Evolutionary conservation across 2,113 vertebrate genomes (phyloP), one percentile per base, ranked within the genome.

Genomic region (Tachysurus vachellii): DNA sequence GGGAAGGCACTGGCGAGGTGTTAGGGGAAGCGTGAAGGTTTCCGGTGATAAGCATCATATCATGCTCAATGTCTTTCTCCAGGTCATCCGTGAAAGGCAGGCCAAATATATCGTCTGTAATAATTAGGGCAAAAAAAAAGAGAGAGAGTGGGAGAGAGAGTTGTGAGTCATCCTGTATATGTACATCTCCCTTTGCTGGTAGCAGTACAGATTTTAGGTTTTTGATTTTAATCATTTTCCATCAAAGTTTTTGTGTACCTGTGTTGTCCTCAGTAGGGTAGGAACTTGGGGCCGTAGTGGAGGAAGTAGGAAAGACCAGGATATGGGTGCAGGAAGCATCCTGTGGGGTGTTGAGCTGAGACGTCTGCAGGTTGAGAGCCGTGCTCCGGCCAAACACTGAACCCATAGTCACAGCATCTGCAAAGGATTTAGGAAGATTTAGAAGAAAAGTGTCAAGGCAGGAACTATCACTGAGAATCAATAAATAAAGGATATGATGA

Each of bases 241-340:
- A 53, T 50, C 0, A 28, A 70, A 47, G 61, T 68, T 23, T 88
- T 84, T 12, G 19, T 26, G 0, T 93, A 99, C 98, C 98, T 0
- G 97, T 97, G 84, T 97, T 98, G 89, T 98, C 98, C 91, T 99
- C 98, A 0, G 97, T 97, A 85, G 96, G 96, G 90, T 98, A 99
- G 85, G 98, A 97, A 87, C 97, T 97, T 84, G 97, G 96, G 81
- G 97, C 97, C 85, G 97, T 99, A 76, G 97, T 99, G 86, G 98
- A 97, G 0, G 98, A 99, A 21, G 98, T 99, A 61, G 98, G 98
- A 92, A 99, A 99, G 90, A 99, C 98, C 85, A 99, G 92, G 93
- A 99, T 99, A 93, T 99, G 98, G 0, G 98, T 99, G 84, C 98
- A 99, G 88, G 98, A 99, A 80, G 98, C 98, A 13, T 99, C 98